Evolutionary conservation across 2,797 vertebrate genomes (phyloP).

Genomic region (Alosa sapidissima): DNA sequence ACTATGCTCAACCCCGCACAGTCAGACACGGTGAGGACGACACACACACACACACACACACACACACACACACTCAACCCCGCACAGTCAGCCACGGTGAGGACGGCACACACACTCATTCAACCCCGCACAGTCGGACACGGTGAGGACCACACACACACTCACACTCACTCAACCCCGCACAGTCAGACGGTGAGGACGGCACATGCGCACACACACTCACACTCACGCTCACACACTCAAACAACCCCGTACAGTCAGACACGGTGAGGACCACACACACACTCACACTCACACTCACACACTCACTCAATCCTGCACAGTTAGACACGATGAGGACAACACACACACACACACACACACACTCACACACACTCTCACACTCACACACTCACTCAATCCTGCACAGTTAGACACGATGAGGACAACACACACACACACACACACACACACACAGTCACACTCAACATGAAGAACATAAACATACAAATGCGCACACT

Average conservation of each 20-base stretch:
- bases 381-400: too few relatives aligned
- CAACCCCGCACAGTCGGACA: background rate
- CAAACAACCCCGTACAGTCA: background rate
- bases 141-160: background rate
- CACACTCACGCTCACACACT: background rate
- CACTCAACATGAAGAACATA: too few relatives aligned
- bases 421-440: background rate
- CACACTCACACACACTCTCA: background rate
- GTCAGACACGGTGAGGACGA: slow-evolving; percentile 87
- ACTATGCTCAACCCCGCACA: slow-evolving; percentile 99
- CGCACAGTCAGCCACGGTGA: background rate
- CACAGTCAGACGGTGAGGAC: background rate
- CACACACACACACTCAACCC: background rate
- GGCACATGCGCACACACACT: background rate
- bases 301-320: background rate
- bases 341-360: background rate
- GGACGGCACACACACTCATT: background rate
- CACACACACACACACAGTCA: too few relatives aligned
- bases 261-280: background rate
- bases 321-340: too few relatives aligned
- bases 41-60: background rate
- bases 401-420: background rate
- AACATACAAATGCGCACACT: too few relatives aligned
- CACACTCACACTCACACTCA: background rate
- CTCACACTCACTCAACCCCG: background rate